Conservation (phyloP, 1,140 invertebrate genomes). For the Bilobella aurantiaca region DNA sequence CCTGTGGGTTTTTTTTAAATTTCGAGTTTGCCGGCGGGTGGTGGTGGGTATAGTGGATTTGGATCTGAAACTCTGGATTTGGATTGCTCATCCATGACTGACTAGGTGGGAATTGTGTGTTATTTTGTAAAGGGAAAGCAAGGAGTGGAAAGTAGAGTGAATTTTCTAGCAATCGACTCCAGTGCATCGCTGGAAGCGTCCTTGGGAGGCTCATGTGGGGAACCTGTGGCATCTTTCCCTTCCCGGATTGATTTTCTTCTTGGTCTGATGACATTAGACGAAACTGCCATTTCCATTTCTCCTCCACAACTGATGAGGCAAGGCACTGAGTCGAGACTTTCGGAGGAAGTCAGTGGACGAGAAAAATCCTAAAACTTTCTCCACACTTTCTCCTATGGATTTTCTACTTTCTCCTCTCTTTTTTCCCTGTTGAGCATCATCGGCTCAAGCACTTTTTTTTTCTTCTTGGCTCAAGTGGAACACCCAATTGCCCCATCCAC, state of each 20-base stretch:
- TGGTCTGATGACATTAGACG: conserved; percentile 2
- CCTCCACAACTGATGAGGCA: neutral
- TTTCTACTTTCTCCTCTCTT: neutral
- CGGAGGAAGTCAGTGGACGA: neutral
- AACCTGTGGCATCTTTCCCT: neutral
- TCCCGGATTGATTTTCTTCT: conserved; percentile 3
- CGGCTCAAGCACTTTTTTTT: neutral
- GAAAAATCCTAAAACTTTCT: neutral
- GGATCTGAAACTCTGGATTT: no score
- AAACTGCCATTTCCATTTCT: conserved; percentile 7
- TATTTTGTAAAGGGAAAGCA: no score
- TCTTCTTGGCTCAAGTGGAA: neutral
- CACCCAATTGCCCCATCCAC: neutral
- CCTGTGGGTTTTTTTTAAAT: no score
- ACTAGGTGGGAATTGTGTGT: no score
- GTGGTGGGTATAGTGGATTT: no score
- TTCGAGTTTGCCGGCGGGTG: no score
- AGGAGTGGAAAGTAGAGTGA: no score
- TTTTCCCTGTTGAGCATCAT: neutral
- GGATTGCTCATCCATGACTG: no score
- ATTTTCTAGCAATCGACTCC: no score
- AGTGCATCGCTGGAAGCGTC: no score
- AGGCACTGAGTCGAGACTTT: neutral
- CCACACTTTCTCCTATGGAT: neutral
- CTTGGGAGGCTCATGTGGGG: neutral